Evolutionary conservation across 1,140 invertebrate genomes (phyloP).

Genomic region (Dreissena rostriformis): DNA sequence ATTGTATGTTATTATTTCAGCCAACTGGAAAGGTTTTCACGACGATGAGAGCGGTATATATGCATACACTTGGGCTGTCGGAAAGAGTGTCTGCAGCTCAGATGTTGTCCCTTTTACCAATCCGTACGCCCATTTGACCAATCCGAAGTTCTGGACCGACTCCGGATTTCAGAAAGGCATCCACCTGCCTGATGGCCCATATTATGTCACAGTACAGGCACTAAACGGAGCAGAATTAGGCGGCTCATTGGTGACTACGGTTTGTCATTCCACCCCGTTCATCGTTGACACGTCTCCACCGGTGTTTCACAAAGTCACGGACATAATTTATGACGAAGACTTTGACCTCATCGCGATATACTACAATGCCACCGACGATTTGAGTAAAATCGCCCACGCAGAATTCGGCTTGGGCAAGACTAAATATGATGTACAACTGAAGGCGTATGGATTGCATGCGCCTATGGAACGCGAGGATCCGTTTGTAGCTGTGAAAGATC

Average conservation of each 20-base stretch:
- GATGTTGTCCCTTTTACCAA: conserved; percentile 62
- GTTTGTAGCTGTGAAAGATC: conserved; percentile 65
- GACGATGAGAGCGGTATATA: conserved; percentile 72
- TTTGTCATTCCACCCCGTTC: conserved; percentile 69
- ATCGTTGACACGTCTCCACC: conserved; percentile 71
- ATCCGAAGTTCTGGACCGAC: conserved; percentile 68
- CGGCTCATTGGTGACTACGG: conserved; percentile 72
- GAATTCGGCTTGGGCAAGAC: conserved; percentile 71
- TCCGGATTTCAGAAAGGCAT: conserved; percentile 62
- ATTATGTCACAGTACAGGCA: conserved; percentile 69
- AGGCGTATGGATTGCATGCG: conserved; percentile 62
- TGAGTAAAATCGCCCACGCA: conserved; percentile 61
- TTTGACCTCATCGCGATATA: conserved; percentile 69
- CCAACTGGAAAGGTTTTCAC: conserved; percentile 73
- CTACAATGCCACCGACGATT: conserved; percentile 61
- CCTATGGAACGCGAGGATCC: conserved; percentile 54
- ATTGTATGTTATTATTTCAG: conserved; percentile 40
- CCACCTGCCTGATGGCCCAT: conserved; percentile 65
- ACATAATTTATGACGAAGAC: conserved; percentile 72
- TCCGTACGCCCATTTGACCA: conserved; percentile 64
- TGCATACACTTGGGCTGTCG: conserved; percentile 71
- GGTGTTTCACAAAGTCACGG: conserved; percentile 57
- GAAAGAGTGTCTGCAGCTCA: conserved; percentile 60
- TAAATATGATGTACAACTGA: conserved; percentile 69
- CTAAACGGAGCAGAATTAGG: conserved; percentile 69